A percentile compares a stretch with the other conserved stretches of the same genome.
Evolutionary conservation across 2,113 vertebrate species (phyloP).

Genomic region (Zosterops borbonicus): DNA sequence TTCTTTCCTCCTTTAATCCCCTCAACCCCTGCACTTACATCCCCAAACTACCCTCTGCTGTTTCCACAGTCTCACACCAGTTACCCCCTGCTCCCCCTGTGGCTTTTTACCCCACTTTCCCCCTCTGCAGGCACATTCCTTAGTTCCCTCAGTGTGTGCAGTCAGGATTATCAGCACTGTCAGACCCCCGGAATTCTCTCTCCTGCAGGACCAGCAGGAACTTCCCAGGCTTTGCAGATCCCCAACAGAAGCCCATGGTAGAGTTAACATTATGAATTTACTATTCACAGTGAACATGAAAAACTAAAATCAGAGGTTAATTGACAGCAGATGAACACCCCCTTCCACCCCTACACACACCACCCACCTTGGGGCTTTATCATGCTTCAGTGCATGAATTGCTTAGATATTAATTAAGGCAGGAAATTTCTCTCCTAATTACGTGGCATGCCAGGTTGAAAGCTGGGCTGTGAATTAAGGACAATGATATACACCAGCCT

Average conservation of each 20-base stretch:
- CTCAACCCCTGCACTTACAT: accelerated
- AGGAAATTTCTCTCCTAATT: not conserved
- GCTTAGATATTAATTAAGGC: not conserved
- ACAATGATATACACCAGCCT: not conserved
- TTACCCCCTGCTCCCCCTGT: accelerated
- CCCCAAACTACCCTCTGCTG: not conserved
- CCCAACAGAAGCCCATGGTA: accelerated
- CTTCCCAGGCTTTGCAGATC: not conserved
- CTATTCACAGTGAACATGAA: not conserved
- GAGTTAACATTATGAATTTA: not conserved
- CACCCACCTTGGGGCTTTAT: not conserved
- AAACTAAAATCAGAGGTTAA: not conserved
- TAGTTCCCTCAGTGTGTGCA: not conserved
- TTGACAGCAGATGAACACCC: not conserved
- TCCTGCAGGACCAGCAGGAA: not conserved
- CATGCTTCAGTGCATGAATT: not conserved
- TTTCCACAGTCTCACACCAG: not conserved
- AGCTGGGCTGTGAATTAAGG: not conserved
- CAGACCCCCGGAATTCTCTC: not conserved
- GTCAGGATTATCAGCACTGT: not conserved
- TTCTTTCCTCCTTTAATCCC: not conserved
- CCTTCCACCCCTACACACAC: accelerated
- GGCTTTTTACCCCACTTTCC: not conserved
- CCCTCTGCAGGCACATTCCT: not conserved
- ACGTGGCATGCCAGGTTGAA: not conserved